Base-by-base conservation (phyloP, 2,888 invertebrate genomes). In the Aethes cnicana region DNA sequence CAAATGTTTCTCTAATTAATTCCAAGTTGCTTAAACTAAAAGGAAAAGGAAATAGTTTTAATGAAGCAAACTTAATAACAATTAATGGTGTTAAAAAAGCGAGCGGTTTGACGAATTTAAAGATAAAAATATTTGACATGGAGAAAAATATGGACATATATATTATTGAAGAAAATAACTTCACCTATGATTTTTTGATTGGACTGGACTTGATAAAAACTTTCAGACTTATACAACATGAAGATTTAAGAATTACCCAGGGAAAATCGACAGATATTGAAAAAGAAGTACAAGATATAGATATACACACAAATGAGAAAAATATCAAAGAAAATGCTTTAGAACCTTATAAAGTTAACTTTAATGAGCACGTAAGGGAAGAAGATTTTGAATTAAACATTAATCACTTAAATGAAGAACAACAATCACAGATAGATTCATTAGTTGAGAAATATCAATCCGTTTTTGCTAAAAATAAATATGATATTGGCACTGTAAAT, bases 401-500 rank as follows among this genome's bases (percentile, higher is more conserved):
- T 12, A 43, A 49, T 23, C 28, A 62, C 36, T 37, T 62, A 37
- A 26, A 59, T 17, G 16, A 12, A 11, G 6, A 57, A 6, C 23
- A 62, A 57, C 25, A 53, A 16, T 5, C 39, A 35, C 11, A 44
- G 6, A 61, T 61, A 9, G 6, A 59, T 47, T 11, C 39, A 30
- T 32, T 57, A 12, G 49, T 59, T 9, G 14, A 30, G 0, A 53
- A 53, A 36, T 46, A 62, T 42, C 53, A 55, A 46, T 46, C 52
- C 12, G 7, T 41, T 0, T 57, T 58, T 48, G 57, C 56, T 3
- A 58, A 54, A 32, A 54, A 64, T 14, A 62, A 62, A 50, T 62
- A 59, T 53, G 63, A 64, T 47, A 30, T 62, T 0, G 66, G 64
- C 1, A 56, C 54, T 2, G 62, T 66, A 0, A 49, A 37, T 11